Evolutionary conservation across 2,113 vertebrate species (phyloP), one percentile per base, ranked within the genome.

Genomic region (Corvus cornix): DNA sequence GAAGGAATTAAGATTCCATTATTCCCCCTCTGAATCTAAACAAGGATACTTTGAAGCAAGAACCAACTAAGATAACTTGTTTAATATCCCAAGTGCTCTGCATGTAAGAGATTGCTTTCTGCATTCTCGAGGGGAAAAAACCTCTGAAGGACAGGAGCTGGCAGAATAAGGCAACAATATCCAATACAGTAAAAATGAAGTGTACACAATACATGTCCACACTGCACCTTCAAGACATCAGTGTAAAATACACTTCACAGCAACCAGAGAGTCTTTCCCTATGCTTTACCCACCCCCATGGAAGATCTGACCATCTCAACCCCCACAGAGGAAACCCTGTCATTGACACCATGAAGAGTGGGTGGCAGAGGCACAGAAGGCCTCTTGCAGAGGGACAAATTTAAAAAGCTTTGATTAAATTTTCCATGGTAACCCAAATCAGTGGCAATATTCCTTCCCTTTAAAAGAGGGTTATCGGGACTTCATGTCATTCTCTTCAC

Each of bases 1-100:
- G 90, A 91, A 97, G 90, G 67, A 89, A 81, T 83, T 95, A 94
- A 53, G 87, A 95, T 90, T 92, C 89, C 91, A 88, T 95, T 93
- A 97, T 83, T 94, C 82, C 77, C 91, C 24, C 21, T 84, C 86
- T 84, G 81, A 93, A 97, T 88, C 90, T 96, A 95, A 92, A 82
- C 80, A 80, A 83, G 63, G 52, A 73, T 67, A 74, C 89, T 93
- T 96, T 94, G 81, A 92, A 95, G 84, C 35, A 64, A 63, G 53
- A 74, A 76, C 67, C 63, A 85, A 90, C 55, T 74, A 56, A 88
- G 93, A 92, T n/a, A 84, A 69, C 28, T 80, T 7, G 0, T 90
- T 88, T 87, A 84, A 76, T 68, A 85, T 12, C 49, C 85, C 90
- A 95, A 97, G 96, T 92, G 90, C 86, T 96, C 86, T 84, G 53